Base-by-base conservation (phyloP, 2,797 vertebrate genomes). In the Enteromius radiatus region DNA sequence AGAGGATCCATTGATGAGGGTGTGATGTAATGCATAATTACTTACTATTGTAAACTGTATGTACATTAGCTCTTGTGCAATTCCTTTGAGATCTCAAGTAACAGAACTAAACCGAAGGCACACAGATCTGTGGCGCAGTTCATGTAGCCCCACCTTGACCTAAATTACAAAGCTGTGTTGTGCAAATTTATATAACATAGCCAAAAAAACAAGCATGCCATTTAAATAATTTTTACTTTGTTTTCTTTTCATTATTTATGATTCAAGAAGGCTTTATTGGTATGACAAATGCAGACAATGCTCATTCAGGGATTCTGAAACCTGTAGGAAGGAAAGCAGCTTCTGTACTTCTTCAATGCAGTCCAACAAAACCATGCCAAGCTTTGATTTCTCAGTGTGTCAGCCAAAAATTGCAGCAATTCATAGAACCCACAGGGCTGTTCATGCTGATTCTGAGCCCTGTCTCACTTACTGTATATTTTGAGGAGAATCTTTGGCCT, bases 361-460 rank as follows among this genome's bases (percentile, higher is more conserved):
- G 45, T 82, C 38, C 59, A 74, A 78, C 74, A 73, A 67, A 64
- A 49, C 49, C 52, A 52, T 75, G 69, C 81, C 81, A 85, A 64
- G 69, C 76, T 83, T 61, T 67, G 80, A 59, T 82, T 75, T 80
- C 70, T 76, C 63, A 76, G 70, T 63, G 56, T 79, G 70, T 80
- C 28, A 45, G 81, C 63, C 84, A 85, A 74, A 68, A 78, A 45
- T 17, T n/a, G 33, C 21, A 26, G 76, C 76, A 65, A 63, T 80
- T 83, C 41, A 63, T 56, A 49, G 21, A 84, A 75, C n/a, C 76
- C 76, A 80, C 64, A 80, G 43, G 41, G 70, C 64, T 76, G 64
- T 47, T 82, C 80, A 38, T 31, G 36, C 69, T 41, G 28, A 36
- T 49, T 77, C 56, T 43, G 26, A 56, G 59, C 67, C 36, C 45